These are phyloP conservation scores for Ataeniobius toweri DNA, from an alignment of 2,797 vertebrate species.

Conservation along the genomic window DNA sequence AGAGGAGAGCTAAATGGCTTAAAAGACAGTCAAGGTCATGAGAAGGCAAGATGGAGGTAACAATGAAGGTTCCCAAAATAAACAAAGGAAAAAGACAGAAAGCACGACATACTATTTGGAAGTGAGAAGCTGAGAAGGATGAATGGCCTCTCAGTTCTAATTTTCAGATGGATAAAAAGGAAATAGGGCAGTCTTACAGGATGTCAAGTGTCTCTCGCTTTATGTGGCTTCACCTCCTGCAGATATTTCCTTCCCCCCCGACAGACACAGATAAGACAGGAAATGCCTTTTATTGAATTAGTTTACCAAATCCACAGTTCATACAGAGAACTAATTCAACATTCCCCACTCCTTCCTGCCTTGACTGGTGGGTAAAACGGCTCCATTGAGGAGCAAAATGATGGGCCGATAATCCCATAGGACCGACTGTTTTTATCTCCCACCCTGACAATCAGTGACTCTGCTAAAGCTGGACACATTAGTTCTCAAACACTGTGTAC, in stretches of 20 bases:
- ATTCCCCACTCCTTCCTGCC: slow-evolving; percentile 34
- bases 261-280: slow-evolving; percentile 52
- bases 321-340: slow-evolving; percentile 45
- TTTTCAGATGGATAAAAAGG: slow-evolving; percentile 35
- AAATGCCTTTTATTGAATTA: slow-evolving; percentile 63
- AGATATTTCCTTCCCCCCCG: slow-evolving; percentile 27
- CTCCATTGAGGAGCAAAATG: not conserved
- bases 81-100: not conserved
- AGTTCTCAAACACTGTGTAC: too few relatives aligned
- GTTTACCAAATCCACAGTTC: slow-evolving; percentile 40
- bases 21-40: not conserved
- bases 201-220: slow-evolving; percentile 33
- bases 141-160: slow-evolving; percentile 22
- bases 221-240: slow-evolving; percentile 34
- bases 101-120: not conserved
- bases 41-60: not conserved
- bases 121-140: slow-evolving; percentile 12
- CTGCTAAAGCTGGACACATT: not conserved
- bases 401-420: slow-evolving; percentile 19
- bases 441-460: not conserved
- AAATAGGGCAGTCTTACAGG: slow-evolving; percentile 31
- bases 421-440: slow-evolving; percentile 16
- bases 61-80: not conserved
- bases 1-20: not conserved
- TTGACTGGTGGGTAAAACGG: slow-evolving; percentile 38